Evolutionary conservation across 2,888 invertebrate genomes (phyloP).

Genomic region (Pseudeuparius sepicola): DNA sequence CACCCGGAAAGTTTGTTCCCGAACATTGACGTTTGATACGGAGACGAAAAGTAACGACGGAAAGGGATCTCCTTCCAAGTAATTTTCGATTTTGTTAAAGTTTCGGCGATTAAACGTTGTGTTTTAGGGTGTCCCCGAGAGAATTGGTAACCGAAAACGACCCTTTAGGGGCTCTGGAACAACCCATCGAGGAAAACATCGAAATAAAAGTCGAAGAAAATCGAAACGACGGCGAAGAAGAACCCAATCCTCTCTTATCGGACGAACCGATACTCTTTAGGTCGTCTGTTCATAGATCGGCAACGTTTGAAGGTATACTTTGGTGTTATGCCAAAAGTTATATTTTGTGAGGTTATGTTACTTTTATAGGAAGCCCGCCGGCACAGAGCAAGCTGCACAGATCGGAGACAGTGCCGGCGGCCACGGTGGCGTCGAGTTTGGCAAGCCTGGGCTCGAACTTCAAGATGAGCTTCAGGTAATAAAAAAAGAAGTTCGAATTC

Average conservation of each 20-base stretch:
- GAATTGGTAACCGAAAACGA: conserved; percentile 88
- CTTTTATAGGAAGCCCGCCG: conserved; percentile 34
- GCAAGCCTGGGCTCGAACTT: conserved; percentile 73
- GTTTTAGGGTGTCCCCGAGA: conserved; percentile 54
- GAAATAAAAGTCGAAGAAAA: conserved; percentile 22
- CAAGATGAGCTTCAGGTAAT: conserved; percentile 78
- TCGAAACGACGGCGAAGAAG: conserved; percentile 28
- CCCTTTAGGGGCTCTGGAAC: conserved; percentile 73
- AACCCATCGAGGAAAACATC: conserved; percentile 27
- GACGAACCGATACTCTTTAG: conserved; percentile 61
- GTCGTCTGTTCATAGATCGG: conserved; percentile 41
- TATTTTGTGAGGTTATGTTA: too few species aligned
- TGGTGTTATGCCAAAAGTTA: too few species aligned
- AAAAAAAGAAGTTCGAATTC: conserved; percentile 33
- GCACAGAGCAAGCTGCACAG: conserved; percentile 49
- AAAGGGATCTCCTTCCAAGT: conserved; percentile 30
- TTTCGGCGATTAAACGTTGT: too few species aligned
- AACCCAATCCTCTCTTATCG: conserved; percentile 38
- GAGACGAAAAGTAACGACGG: too few species aligned
- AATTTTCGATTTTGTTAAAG: too few species aligned
- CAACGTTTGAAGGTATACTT: conserved; percentile 41
- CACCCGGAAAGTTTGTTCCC: conserved; percentile 44
- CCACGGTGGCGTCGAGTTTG: conserved; percentile 64
- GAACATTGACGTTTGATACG: conserved; percentile 48
- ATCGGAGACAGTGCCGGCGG: conserved; percentile 64